Evolutionary conservation across 2,888 invertebrate species (phyloP).

Genomic region (Limnephilus auricula): DNA sequence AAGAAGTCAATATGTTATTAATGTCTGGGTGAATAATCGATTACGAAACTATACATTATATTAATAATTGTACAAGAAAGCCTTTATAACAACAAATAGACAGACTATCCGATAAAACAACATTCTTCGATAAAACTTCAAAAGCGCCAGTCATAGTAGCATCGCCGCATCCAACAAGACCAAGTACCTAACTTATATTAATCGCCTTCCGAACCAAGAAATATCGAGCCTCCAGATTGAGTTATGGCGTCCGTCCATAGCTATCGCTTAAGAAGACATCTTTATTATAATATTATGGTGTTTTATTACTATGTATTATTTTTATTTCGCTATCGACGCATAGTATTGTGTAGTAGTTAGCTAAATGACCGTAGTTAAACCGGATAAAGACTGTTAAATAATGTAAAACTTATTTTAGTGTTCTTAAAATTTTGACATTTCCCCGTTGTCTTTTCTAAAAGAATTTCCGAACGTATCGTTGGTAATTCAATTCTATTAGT

Average conservation of each 20-base stretch:
- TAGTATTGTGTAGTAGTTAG: background rate
- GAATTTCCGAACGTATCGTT: no score
- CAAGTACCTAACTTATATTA: slow-evolving; percentile 21
- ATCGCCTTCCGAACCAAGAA: slow-evolving; percentile 25
- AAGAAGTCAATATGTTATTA: no score
- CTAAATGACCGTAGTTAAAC: background rate
- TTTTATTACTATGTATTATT: background rate
- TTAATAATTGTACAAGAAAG: background rate
- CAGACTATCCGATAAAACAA: slow-evolving; percentile 21
- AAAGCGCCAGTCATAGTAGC: background rate
- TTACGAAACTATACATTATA: background rate
- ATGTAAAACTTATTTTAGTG: no score
- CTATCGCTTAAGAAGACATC: slow-evolving; percentile 25
- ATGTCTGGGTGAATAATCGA: no score
- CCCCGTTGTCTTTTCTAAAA: no score
- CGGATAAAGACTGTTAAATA: no score
- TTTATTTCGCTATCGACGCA: slow-evolving; percentile 19
- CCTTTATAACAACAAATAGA: slow-evolving; percentile 7
- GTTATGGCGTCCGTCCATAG: slow-evolving; percentile 13
- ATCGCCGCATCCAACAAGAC: background rate
- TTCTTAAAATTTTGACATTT: no score
- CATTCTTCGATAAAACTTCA: slow-evolving; percentile 25
- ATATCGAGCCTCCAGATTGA: slow-evolving; percentile 33
- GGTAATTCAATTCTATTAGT: no score
- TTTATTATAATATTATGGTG: slow-evolving; percentile 25